A percentile compares a stretch with the other conserved stretches of the same genome.
phyloP scores from a whole-genome alignment of 2,888 invertebrate genomes.

The Gari tellinella region DNA sequence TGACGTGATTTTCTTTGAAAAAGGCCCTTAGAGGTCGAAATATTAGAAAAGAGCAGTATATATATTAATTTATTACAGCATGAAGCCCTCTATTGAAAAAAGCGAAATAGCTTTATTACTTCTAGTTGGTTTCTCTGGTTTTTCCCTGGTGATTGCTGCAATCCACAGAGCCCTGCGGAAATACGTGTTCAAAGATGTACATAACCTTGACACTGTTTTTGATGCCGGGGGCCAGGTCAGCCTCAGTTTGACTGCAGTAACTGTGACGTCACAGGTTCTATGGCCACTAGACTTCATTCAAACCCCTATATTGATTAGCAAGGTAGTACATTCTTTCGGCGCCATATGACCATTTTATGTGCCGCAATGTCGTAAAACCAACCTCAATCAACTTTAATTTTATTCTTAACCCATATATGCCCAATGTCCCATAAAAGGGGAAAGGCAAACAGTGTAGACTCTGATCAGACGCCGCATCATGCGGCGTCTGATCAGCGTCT shows the following conservation, averaged over 20 bases:
- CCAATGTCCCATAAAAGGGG: too few relatives aligned
- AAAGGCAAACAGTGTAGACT: too few relatives aligned
- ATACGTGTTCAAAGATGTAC: constrained; percentile 67
- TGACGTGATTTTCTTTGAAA: too few relatives aligned
- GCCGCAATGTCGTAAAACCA: too few relatives aligned
- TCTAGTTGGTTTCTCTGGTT: constrained; percentile 68
- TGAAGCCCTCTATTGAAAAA: constrained; percentile 57
- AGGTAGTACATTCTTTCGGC: too few relatives aligned
- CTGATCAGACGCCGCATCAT: too few relatives aligned
- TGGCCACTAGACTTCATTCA: constrained; percentile 45
- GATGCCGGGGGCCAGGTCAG: constrained; percentile 48
- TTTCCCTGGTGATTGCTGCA: constrained; percentile 65
- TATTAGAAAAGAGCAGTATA: too few relatives aligned
- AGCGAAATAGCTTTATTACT: constrained; percentile 61
- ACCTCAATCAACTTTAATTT: too few relatives aligned
- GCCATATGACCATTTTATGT: too few relatives aligned
- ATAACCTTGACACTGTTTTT: constrained; percentile 69
- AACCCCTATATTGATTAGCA: constrained; percentile 19
- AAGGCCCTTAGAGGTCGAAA: too few relatives aligned
- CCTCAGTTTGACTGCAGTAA: constrained; percentile 48
- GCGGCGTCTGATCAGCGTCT: too few relatives aligned
- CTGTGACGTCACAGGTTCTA: constrained; percentile 47
- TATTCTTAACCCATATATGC: too few relatives aligned
- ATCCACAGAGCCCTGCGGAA: constrained; percentile 64
- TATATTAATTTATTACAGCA: constrained; percentile 90